A percentile compares a stretch with the other conserved stretches of the same genome.
phyloP scores from a whole-genome alignment of 2,888 invertebrate species.

The Torymus tubicola region DNA sequence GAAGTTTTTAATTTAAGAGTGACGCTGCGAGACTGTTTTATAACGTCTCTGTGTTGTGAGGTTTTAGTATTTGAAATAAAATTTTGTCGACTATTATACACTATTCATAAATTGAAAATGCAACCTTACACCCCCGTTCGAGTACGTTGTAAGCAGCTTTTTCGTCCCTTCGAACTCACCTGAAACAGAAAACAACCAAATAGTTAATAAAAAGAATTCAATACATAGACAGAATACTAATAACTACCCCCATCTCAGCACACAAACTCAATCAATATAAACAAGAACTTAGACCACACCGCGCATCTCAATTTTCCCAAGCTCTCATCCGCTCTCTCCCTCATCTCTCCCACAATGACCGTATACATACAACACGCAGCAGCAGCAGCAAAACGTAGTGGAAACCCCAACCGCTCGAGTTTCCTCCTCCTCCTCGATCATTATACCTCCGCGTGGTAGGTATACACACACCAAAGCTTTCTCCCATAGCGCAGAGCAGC shows the following conservation, averaged over 20 bases:
- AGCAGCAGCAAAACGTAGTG: too few relatives aligned
- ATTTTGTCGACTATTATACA: too few relatives aligned
- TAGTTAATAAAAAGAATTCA: not conserved
- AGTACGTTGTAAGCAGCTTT: too few relatives aligned
- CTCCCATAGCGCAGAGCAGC: not conserved
- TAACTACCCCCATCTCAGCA: not conserved
- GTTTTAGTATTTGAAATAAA: too few relatives aligned
- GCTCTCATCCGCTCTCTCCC: not conserved
- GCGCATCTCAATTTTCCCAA: too few relatives aligned
- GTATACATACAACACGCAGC: too few relatives aligned
- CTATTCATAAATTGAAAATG: too few relatives aligned
- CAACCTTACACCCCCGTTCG: too few relatives aligned
- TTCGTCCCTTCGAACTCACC: constrained; percentile 5
- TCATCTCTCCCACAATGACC: not conserved
- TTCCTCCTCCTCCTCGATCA: constrained; percentile 1
- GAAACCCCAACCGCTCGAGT: not conserved
- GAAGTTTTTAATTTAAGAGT: not conserved
- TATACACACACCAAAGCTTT: too few relatives aligned
- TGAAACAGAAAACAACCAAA: constrained; percentile 25
- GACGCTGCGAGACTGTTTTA: not conserved
- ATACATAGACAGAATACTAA: not conserved
- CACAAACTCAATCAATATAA: too few relatives aligned
- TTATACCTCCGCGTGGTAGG: not conserved
- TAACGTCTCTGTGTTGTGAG: too few relatives aligned
- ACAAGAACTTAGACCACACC: not conserved